Percentiles rank a stretch among this genome's conserved stretches.
Conservation (phyloP, 2,113 vertebrate species). For the Phrynosoma blainvillii region DNA sequence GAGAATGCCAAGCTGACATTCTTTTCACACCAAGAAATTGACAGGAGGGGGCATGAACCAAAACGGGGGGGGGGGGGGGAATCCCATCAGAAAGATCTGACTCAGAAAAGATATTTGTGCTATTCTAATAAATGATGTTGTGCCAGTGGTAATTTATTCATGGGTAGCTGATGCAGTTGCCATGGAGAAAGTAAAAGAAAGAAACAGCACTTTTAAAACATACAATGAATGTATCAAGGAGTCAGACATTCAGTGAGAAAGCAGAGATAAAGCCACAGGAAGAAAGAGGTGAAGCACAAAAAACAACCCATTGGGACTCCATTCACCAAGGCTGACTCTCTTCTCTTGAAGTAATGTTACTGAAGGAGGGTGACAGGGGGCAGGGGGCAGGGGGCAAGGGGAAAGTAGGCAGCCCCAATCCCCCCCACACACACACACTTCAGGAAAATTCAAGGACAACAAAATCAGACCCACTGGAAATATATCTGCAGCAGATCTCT, state of each 20-base stretch:
- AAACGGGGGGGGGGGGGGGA: background rate
- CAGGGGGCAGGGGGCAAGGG: too few species aligned
- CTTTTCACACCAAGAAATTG: slow-evolving; percentile 14
- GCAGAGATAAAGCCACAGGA: background rate
- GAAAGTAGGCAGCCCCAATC: background rate
- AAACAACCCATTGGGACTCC: background rate
- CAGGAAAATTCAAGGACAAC: background rate
- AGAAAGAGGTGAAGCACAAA: background rate
- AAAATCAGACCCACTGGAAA: background rate
- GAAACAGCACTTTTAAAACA: slow-evolving; percentile 32
- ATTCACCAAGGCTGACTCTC: background rate
- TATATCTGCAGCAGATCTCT: background rate
- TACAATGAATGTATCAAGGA: background rate
- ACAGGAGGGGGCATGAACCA: background rate
- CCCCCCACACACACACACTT: background rate
- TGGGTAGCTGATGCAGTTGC: slow-evolving; percentile 55
- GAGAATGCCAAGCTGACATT: background rate
- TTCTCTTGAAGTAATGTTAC: background rate
- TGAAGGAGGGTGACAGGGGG: too few species aligned
- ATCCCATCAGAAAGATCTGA: slow-evolving; percentile 41
- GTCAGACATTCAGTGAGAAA: background rate
- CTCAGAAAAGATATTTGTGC: slow-evolving; percentile 56
- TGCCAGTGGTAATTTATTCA: slow-evolving; percentile 63
- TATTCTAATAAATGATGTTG: slow-evolving; percentile 47
- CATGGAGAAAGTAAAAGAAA: slow-evolving; percentile 53